These are phyloP conservation scores for Colinus virginianus DNA, from an alignment of 2,113 vertebrate genomes.

Conservation along the genomic window DNA sequence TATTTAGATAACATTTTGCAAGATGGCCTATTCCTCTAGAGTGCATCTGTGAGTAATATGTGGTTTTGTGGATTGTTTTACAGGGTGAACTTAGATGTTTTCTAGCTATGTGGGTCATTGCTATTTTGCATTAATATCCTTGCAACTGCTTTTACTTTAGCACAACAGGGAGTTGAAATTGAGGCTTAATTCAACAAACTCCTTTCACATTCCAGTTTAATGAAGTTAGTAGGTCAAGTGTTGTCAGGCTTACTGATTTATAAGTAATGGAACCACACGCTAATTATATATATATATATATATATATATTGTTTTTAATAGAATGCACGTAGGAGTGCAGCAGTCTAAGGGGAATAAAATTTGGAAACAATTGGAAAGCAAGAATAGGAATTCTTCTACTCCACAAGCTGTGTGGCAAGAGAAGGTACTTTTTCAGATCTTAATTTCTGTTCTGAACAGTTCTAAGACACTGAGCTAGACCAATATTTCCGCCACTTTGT, in stretches of 20 bases:
- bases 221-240: not conserved
- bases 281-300: not conserved
- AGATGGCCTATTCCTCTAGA: not conserved
- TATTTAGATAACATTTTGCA: not conserved
- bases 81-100: not conserved
- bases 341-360: not conserved
- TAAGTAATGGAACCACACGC: not conserved
- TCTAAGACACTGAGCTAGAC: not conserved
- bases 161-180: fast-evolving
- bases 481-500: not conserved
- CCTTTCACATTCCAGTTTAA: not conserved
- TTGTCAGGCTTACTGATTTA: not conserved
- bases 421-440: not conserved
- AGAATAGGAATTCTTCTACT: not conserved
- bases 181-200: not conserved
- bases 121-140: not conserved
- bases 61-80: not conserved
- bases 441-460: not conserved
- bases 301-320: not conserved
- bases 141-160: not conserved
- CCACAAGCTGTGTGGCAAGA: not conserved
- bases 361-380: not conserved
- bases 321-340: not conserved
- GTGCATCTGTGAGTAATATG: not conserved
- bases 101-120: not conserved